Base-by-base conservation (phyloP, 2,888 invertebrate species). In the Ophioninae sp. region DNA sequence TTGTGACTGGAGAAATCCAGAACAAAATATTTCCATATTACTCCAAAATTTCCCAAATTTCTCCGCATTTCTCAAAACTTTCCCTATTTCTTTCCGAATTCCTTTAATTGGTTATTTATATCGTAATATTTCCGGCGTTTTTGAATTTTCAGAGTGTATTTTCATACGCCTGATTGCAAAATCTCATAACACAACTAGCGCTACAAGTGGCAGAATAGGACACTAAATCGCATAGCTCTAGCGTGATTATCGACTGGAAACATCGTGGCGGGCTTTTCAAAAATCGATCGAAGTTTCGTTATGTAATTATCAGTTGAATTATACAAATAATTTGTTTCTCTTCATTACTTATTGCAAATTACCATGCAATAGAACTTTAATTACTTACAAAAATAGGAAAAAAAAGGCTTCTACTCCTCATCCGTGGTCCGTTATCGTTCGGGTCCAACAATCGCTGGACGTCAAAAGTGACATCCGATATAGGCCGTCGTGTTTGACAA, bases 381-480 rank as follows among this genome's bases (percentile, higher is more conserved):
- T 17, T 13, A 13, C 17, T 13, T 50, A 17, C 13, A 50, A 50
- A 50, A 17, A 2, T 17, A 13, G 13, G 17, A 50, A 17, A 0
- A 50, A 50, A 6, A 10, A 2, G 5, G 17, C 13, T 13, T 50
- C 50, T 2, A 50, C 13, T 5, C 17, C 5, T 10, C 13, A 13
- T 50, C 50, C 13, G 17, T 17, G 17, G 13, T 17, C 17, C 17
- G 17, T 50, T 50, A 1, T 17, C 17, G 13, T 13, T 13, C 13
- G 17, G 2, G 6, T 17, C 50, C 13, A 2, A 50, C 17, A 17
- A 50, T 50, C 17, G 50, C 6, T 10, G 13, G 6, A 17, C 37
- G 64, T 64, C 37, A 37, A 39, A 64, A 64, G 64, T 64, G 64
- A 64, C 39, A 64, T 30, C 6, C 7, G 21, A 30, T 17, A 50